Evolutionary conservation across 2,113 vertebrate species (phyloP).

Genomic region (Pomatorhinus ruficollis): DNA sequence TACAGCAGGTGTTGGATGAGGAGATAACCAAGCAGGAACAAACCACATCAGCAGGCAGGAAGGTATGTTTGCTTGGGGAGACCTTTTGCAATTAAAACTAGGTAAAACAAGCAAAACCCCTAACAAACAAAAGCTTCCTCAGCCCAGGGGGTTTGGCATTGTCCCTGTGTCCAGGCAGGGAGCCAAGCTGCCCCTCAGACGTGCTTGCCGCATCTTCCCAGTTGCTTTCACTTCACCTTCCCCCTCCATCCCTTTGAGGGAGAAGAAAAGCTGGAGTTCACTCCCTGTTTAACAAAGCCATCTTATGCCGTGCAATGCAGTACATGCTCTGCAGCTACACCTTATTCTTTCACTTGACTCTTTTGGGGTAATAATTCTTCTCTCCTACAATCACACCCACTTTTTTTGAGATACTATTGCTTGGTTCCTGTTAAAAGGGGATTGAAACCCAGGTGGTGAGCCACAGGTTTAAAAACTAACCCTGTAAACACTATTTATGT

Average conservation of each 20-base stretch:
- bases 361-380: not conserved
- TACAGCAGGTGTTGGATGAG: not conserved
- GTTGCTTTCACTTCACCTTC: not conserved
- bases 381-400: not conserved
- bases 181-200: not conserved
- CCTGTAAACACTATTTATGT: not conserved
- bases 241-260: not conserved
- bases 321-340: not conserved
- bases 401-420: not conserved
- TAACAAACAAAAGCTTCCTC: not conserved
- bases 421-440: not conserved
- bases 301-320: not conserved
- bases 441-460: not conserved
- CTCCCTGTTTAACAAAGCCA: not conserved
- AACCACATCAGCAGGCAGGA: not conserved
- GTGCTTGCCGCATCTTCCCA: not conserved
- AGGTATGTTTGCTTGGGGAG: not conserved
- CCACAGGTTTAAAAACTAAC: not conserved
- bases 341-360: not conserved
- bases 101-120: not conserved
- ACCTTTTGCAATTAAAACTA: not conserved
- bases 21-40: not conserved
- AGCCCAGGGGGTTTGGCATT: not conserved
- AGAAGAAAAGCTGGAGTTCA: not conserved
- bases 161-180: not conserved